Evolutionary conservation across 2,113 vertebrate genomes (phyloP).

Genomic region (Cranoglanis bouderius): DNA sequence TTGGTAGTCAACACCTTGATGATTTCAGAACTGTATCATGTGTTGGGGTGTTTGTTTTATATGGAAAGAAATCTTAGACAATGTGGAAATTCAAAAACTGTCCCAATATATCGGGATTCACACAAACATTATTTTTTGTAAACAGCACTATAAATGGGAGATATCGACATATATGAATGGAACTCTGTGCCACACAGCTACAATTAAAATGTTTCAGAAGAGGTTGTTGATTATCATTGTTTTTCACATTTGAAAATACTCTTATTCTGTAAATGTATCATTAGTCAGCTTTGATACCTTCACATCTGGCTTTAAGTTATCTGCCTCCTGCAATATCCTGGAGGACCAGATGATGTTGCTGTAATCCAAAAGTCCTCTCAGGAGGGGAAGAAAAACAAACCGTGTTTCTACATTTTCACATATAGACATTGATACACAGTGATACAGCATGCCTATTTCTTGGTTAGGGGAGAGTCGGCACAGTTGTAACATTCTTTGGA

Average conservation of each 20-base stretch:
- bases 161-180: neutral
- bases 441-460: neutral
- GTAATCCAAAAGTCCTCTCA: neutral
- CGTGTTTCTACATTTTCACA: neutral
- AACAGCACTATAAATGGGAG: neutral
- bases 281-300: neutral
- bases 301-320: neutral
- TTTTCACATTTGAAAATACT: neutral
- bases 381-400: neutral
- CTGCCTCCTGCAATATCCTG: neutral
- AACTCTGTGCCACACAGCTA: neutral
- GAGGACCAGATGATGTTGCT: constrained; percentile 14
- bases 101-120: neutral
- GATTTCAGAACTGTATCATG: neutral
- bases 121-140: neutral
- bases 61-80: neutral
- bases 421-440: neutral
- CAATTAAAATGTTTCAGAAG: neutral
- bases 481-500: neutral
- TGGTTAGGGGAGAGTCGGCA: neutral
- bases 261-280: neutral
- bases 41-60: neutral
- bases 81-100: neutral
- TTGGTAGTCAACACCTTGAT: neutral
- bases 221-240: neutral